These are phyloP conservation scores for Thysanoteuthis rhombus DNA, from an alignment of 2,888 invertebrate species.

Conservation along the genomic window DNA sequence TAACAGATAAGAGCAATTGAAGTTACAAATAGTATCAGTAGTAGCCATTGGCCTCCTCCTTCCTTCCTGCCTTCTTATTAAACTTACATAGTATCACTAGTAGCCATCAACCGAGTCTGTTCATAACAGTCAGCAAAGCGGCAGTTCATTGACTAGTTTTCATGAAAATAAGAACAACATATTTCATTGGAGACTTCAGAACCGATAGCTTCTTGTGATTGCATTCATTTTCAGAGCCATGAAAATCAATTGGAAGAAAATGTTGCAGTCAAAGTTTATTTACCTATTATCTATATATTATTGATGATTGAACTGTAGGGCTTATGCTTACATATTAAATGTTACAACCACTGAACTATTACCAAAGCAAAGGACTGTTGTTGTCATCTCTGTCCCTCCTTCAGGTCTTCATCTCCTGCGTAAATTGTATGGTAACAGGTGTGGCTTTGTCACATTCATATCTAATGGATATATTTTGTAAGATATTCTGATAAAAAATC, in stretches of 20 bases:
- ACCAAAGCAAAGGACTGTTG: not conserved
- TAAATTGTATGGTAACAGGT: not conserved
- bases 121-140: too few species aligned
- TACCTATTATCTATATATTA: too few species aligned
- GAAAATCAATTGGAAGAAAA: not conserved
- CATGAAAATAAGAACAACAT: not conserved
- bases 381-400: not conserved
- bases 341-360: not conserved
- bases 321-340: not conserved
- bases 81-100: too few species aligned
- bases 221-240: not conserved
- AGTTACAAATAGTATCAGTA: too few species aligned
- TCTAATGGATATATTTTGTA: not conserved
- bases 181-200: not conserved
- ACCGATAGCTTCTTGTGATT: not conserved
- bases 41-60: too few species aligned
- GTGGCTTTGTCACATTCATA: constrained; percentile 12
- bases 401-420: not conserved
- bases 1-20: too few species aligned
- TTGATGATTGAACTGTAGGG: not conserved
- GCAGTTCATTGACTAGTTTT: too few species aligned
- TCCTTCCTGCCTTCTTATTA: too few species aligned
- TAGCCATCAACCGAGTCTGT: too few species aligned
- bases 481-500: not conserved
- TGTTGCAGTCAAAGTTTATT: not conserved